A percentile compares a stretch with the other conserved stretches of the same genome.
These are phyloP conservation scores for Pampus argenteus DNA, from an alignment of 2,797 vertebrate species.

Conservation along the genomic window DNA sequence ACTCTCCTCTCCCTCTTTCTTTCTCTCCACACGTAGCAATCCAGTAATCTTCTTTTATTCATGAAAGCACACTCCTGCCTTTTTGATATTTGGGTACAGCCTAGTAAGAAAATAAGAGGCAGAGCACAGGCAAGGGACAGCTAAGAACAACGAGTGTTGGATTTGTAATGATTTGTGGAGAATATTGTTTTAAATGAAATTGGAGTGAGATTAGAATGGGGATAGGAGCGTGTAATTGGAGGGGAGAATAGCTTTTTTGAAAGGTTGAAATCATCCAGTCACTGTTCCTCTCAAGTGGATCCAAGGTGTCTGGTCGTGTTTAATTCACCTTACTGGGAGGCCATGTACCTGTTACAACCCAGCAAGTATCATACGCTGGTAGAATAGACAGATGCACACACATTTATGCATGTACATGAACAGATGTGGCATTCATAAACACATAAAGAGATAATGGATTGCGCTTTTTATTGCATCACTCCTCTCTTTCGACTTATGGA, in stretches of 20 bases:
- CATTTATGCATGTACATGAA: constrained; percentile 27
- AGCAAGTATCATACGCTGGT: constrained; percentile 17
- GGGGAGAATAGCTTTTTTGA: constrained; percentile 12
- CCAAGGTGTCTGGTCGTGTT: constrained; percentile 59
- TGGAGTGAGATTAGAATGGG: constrained; percentile 18
- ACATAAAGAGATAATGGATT: constrained; percentile 23
- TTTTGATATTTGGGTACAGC: constrained; percentile 44
- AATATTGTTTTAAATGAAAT: constrained; percentile 19
- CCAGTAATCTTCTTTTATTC: constrained; percentile 82
- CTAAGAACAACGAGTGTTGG: neutral
- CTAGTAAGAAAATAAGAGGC: constrained; percentile 31
- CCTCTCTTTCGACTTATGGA: neutral
- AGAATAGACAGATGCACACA: constrained; percentile 21
- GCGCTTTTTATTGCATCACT: neutral
- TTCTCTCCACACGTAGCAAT: constrained; percentile 53
- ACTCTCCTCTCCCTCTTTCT: constrained; percentile 24
- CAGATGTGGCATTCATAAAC: constrained; percentile 50
- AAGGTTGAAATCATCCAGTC: constrained; percentile 27
- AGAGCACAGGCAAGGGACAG: constrained; percentile 12
- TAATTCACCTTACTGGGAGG: constrained; percentile 41
- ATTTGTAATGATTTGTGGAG: constrained; percentile 13
- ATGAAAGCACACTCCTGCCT: constrained; percentile 70
- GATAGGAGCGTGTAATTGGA: constrained; percentile 2
- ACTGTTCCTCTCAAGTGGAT: constrained; percentile 31
- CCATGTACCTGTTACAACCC: constrained; percentile 42